Conservation (phyloP, 2,888 invertebrate species). For the Lapara coniferarum region DNA sequence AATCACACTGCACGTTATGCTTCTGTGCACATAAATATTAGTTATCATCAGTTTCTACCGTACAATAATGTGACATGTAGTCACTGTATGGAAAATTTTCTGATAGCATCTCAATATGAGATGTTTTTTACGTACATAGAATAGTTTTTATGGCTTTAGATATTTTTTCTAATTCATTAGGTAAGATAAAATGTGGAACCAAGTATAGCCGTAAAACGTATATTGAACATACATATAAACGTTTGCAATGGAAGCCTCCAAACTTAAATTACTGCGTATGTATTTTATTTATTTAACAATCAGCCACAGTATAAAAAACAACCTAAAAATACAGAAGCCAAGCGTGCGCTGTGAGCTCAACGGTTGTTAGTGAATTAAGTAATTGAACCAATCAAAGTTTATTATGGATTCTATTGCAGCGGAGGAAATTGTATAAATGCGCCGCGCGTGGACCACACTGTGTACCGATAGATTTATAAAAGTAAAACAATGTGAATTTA, state of each 20-base stretch:
- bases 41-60: neutral
- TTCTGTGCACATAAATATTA: neutral
- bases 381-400: conserved; percentile 65
- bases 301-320: neutral
- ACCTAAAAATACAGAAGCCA: conserved; percentile 42
- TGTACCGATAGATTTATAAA: conserved; percentile 29
- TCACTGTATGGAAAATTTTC: neutral
- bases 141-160: too few species aligned
- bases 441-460: neutral
- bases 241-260: too few species aligned
- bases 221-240: too few species aligned
- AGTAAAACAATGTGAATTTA: conserved; percentile 42
- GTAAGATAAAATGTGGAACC: too few species aligned
- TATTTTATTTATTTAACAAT: neutral
- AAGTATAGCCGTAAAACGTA: too few species aligned
- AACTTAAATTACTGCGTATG: neutral
- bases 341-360: conserved; percentile 51
- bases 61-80: neutral
- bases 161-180: too few species aligned
- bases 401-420: conserved; percentile 54
- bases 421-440: conserved; percentile 26
- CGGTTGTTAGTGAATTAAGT: conserved; percentile 58
- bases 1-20: neutral
- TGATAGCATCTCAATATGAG: too few species aligned
- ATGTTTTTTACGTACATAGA: too few species aligned